Conservation (phyloP, 2,113 vertebrate species). For the Genyomyrus donnyi region DNA sequence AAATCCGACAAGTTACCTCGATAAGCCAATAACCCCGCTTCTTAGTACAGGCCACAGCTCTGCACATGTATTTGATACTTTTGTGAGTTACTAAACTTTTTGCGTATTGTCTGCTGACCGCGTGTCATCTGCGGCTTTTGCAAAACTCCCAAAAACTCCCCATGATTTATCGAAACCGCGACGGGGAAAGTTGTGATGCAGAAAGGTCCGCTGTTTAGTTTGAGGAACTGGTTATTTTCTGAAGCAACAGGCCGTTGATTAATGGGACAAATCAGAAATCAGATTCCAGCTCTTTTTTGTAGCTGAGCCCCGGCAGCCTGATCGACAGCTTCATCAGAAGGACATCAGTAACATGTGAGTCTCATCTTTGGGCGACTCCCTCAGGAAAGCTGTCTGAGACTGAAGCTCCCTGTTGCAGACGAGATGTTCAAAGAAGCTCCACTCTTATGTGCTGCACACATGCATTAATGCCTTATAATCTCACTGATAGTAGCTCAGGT, state of each 20-base stretch:
- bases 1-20: no score
- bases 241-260: not conserved
- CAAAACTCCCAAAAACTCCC: not conserved
- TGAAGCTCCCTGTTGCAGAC: slow-evolving; percentile 13
- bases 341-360: slow-evolving; percentile 59
- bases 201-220: not conserved
- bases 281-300: slow-evolving; percentile 45
- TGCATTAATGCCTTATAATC: not conserved
- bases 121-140: not conserved
- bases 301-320: slow-evolving; percentile 26
- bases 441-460: not conserved
- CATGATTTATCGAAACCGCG: not conserved
- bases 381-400: slow-evolving; percentile 35
- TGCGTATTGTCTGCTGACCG: not conserved
- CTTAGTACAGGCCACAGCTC: not conserved
- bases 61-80: not conserved
- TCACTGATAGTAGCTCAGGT: not conserved
- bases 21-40: no score
- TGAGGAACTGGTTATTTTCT: not conserved
- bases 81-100: not conserved
- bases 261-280: slow-evolving; percentile 53
- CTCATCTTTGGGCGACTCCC: slow-evolving; percentile 45
- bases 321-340: slow-evolving; percentile 61
- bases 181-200: not conserved
- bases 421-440: not conserved